Base-by-base conservation (phyloP, 2,888 invertebrate genomes). In the Parnassius apollo region DNA sequence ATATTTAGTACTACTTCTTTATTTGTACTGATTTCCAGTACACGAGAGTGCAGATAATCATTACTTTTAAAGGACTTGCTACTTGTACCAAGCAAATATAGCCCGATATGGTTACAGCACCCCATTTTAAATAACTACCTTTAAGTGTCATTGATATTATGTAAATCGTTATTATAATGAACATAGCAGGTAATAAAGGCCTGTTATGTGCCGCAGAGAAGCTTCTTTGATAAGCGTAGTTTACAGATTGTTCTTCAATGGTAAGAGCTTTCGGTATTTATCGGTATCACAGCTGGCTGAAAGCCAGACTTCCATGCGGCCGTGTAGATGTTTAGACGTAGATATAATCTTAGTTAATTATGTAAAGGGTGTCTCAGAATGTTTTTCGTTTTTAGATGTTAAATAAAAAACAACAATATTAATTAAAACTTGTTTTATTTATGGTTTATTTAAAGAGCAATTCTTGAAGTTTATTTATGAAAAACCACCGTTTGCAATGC, bases 251-350 rank as follows among this genome's bases (percentile, higher is more conserved):
- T 11, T 45, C 51, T 60, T 48, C 46, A 56, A 22, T n/a, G 22
- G 11, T 46, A 49, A n/a, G 22, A n/a, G 42, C 22, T 53, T 18
- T 25, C 10, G 45, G 42, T 48, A 18, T 8, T 49, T 49, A 49
- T 48, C 35, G 25, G 8, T 9, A 46, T 10, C 4, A 46, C 35
- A 60, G 42, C 60, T 60, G 60, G 60, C 60, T 10, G 60, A 12
- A 49, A 42, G 60, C 60, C 49, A 60, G 60, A 42, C 45, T 52
- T 45, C 10, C 42, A 25, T 42, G 13, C 45, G 11, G 9, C 42
- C 13, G 12, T 49, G 25, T 25, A 25, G 25, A 25, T 25, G 7
- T 35, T 35, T 35, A 7, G 35, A 4, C 35, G 35, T 35, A 35
- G 7, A 35, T 35, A 35, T 35, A 22, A 54, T 42, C 18, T 42